Evolutionary conservation across 2,113 vertebrate genomes (phyloP).

Genomic region (Pongo abelii): DNA sequence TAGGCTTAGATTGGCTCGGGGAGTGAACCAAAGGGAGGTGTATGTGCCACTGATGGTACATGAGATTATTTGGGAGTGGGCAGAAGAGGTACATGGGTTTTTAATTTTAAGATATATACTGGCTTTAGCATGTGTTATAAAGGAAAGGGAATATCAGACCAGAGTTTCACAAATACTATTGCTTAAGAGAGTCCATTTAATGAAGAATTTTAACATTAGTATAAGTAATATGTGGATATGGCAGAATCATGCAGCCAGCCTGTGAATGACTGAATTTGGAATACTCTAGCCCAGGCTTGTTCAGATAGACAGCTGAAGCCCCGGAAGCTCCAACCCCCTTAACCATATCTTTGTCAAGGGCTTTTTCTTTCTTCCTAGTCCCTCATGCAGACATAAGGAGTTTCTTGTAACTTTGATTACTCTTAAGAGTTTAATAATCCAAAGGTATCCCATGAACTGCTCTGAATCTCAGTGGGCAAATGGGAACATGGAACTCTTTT

Average conservation of each 20-base stretch:
- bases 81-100: neutral
- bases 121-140: neutral
- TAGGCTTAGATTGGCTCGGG: neutral
- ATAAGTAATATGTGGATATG: neutral
- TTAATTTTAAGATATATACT: neutral
- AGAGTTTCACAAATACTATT: neutral
- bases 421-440: constrained; percentile 27
- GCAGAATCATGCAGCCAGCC: neutral
- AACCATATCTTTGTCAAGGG: neutral
- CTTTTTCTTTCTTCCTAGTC: neutral
- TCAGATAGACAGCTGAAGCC: neutral
- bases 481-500: constrained; percentile 19
- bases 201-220: constrained; percentile 14
- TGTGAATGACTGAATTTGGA: neutral
- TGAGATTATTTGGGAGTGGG: neutral
- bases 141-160: neutral
- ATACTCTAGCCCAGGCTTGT: neutral
- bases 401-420: neutral
- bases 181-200: neutral
- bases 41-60: neutral
- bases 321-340: neutral
- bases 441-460: constrained; percentile 20
- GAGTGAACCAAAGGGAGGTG: neutral
- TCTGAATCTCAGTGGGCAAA: constrained; percentile 31
- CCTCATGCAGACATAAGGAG: neutral